Conservation (phyloP, 2,888 invertebrate genomes). For the Polyommatus iphigenia region DNA sequence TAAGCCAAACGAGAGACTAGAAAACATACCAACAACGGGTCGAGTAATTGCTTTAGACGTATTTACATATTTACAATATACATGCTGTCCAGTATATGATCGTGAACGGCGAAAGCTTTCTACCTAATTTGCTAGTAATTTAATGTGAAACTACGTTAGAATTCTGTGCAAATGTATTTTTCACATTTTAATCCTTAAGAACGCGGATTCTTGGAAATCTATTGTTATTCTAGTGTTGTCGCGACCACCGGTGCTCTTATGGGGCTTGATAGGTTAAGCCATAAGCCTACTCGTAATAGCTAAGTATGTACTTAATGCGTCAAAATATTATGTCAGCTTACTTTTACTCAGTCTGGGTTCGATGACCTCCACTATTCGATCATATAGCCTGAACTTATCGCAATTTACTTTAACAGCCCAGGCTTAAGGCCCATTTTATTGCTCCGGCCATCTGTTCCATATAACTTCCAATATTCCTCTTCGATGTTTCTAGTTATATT, state of each 20-base stretch:
- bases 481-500: constrained; percentile 25
- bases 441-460: constrained; percentile 30
- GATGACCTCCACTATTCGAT: constrained; percentile 28
- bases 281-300: neutral
- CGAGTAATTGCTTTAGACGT: neutral
- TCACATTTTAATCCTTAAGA: neutral
- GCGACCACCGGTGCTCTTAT: too few species aligned
- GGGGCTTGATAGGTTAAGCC: too few species aligned
- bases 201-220: too few species aligned
- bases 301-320: neutral
- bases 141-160: too few species aligned
- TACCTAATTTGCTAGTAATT: neutral
- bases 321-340: constrained; percentile 3
- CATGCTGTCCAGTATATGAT: neutral
- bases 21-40: neutral
- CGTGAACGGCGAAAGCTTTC: neutral
- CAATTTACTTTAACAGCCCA: constrained; percentile 31
- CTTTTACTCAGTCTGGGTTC: constrained; percentile 7
- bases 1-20: neutral
- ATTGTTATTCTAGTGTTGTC: too few species aligned
- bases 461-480: constrained; percentile 26
- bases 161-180: neutral
- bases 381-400: constrained; percentile 19
- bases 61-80: neutral
- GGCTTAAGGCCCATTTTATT: constrained; percentile 31